Evolutionary conservation across 2,797 vertebrate genomes (phyloP), one percentile per base, ranked within the genome.

Genomic region (Hemitrygon akajei): DNA sequence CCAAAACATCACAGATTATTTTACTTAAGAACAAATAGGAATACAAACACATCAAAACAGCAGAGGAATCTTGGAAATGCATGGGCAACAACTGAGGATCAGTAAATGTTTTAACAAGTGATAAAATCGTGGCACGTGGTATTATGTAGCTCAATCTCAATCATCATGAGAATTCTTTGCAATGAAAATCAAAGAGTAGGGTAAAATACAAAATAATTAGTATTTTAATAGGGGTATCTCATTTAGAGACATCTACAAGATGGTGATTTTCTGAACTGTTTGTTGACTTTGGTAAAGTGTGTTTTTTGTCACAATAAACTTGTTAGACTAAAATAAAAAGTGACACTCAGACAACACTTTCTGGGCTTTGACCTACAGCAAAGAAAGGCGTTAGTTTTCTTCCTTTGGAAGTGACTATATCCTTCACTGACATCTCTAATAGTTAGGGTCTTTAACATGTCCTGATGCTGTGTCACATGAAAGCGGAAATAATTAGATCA

Each of bases 401-500:
- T 66, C 37, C n/a, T 40, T 34, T 73, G 34, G 20, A 71, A 91
- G 66, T 91, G 87, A 71, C 37, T 91, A 16, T 34, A 25, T 73
- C 34, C 34, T 37, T 40, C 69, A 11, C 69, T 47, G 66, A 91
- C 89, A 93, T 76, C 47, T 14, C 66, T 58, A 30, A 93, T 93
- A 9, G 91, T 93, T 76, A 58, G n/a, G 40, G 47, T 93, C 71
- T 58, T 76, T n/a, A 93, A 93, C 12, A 76, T 93, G 91, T 93
- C 91, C 47, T 58, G 58, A 56, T 40, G 12, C 25, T n/a, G 91
- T 10, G 58, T 25, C 66, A 76, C 12, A 18, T 14, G 22, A 76
- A 93, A 76, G 40, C 71, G 93, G 91, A 93, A 76, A 76, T 93
- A 93, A 93, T 93, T 93, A 93, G 91, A 93, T 76, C 91, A 30